phyloP scores from a whole-genome alignment of 2,113 vertebrate species.

The Cyanoderma ruficeps region DNA sequence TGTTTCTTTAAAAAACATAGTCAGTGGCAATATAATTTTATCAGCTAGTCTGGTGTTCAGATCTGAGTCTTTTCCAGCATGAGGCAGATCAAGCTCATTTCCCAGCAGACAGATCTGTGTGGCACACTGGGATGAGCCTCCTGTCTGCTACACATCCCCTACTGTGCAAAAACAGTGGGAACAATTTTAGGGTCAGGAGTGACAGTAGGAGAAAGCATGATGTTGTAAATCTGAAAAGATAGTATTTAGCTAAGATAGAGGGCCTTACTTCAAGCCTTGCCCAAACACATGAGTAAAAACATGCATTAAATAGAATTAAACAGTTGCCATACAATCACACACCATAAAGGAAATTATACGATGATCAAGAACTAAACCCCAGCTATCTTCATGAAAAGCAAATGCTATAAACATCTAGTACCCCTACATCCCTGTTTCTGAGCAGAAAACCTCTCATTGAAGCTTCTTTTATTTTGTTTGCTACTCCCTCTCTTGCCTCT shows the following conservation, averaged over 20 bases:
- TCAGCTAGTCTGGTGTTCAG: conserved; percentile 18
- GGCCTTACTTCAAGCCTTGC: not conserved
- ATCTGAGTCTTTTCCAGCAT: not conserved
- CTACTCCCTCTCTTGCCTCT: not conserved
- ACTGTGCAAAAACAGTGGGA: not conserved
- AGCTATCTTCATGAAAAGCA: not conserved
- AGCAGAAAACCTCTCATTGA: not conserved
- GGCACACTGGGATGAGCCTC: not conserved
- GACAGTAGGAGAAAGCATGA: not conserved
- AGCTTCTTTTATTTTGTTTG: not conserved
- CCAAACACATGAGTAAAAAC: not conserved
- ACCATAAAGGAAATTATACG: accelerated
- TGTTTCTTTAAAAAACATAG: conserved; percentile 17
- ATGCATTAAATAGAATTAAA: not conserved
- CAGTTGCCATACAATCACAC: not conserved
- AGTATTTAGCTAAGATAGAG: not conserved
- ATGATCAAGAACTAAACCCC: not conserved
- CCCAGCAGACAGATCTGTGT: not conserved
- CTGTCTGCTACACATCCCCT: not conserved
- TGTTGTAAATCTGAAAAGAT: not conserved
- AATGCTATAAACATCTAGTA: not conserved
- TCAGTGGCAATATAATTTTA: not conserved
- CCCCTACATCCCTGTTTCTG: not conserved
- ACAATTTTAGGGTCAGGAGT: not conserved
- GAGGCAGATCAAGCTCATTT: not conserved